Percentiles rank a stretch among this genome's conserved stretches.
Conservation (phyloP, 1,140 invertebrate species). For the Drosophila melanogaster region DNA sequence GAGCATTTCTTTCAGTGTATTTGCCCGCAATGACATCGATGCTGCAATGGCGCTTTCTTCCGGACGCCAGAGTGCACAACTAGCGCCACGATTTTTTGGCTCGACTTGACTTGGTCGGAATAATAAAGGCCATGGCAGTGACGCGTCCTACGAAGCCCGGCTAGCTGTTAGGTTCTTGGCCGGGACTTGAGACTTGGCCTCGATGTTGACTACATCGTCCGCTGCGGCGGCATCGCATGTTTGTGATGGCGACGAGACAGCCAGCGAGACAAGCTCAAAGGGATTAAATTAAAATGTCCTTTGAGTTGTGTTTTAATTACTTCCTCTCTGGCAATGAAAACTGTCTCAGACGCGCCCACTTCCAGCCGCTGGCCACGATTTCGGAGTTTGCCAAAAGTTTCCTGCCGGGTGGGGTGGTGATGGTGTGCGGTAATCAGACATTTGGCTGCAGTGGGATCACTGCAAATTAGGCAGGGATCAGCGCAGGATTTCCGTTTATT, state of each 20-base stretch:
- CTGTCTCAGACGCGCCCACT: conserved; percentile 28
- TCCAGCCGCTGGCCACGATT: conserved; percentile 16
- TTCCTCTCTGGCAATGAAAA: conserved; percentile 67
- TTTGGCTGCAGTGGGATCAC: conserved; percentile 10
- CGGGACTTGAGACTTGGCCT: conserved; percentile 6
- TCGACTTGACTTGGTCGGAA: conserved; percentile 32
- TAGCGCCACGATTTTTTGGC: conserved; percentile 58
- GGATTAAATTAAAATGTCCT: conserved; percentile 83
- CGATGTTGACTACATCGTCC: conserved; percentile 22
- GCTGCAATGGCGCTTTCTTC: conserved; percentile 40
- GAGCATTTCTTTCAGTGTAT: conserved; percentile 10
- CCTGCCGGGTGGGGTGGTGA: too few relatives aligned
- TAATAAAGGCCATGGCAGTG: not conserved
- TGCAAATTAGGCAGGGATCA: conserved; percentile 1
- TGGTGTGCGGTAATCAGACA: not conserved
- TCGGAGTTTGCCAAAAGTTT: conserved; percentile 46
- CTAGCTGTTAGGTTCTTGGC: conserved; percentile 12
- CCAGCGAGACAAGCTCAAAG: conserved; percentile 80
- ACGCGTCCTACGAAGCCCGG: not conserved
- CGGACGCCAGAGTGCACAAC: conserved; percentile 27
- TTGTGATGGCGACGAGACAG: conserved; percentile 80
- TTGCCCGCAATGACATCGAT: conserved; percentile 26
- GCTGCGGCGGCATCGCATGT: conserved; percentile 55
- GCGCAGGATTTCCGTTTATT: not conserved
- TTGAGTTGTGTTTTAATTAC: conserved; percentile 83